Percentiles rank a stretch among this genome's conserved stretches.
Conservation (phyloP, 1,140 invertebrate genomes). For the Drosophila willistoni region DNA sequence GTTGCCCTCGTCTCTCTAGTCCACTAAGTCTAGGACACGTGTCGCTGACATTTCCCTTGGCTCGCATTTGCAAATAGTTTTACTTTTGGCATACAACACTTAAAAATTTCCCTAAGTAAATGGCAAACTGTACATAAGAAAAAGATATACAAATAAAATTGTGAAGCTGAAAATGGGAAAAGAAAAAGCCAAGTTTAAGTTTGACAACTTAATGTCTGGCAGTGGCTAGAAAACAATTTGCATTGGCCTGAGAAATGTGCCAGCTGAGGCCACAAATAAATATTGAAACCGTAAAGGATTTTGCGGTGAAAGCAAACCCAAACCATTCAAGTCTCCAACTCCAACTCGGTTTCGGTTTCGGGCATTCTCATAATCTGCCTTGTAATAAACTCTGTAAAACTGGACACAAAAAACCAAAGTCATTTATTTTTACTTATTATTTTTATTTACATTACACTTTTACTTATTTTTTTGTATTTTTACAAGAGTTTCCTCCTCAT, state of each 20-base stretch:
- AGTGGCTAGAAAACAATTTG: constrained; percentile 64
- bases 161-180: background rate
- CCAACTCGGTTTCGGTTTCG: background rate
- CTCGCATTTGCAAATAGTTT: constrained; percentile 34
- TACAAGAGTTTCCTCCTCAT: constrained; percentile 40
- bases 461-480: background rate
- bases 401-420: constrained; percentile 52
- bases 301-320: constrained; percentile 29
- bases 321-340: background rate
- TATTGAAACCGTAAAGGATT: constrained; percentile 69
- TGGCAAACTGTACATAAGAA: background rate
- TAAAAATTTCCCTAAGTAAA: constrained; percentile 12
- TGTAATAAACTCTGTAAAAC: constrained; percentile 51
- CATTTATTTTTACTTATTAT: constrained; percentile 58
- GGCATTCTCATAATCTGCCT: constrained; percentile 51
- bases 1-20: constrained; percentile 7
- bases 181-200: constrained; percentile 1
- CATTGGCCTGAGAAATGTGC: constrained; percentile 54
- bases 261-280: constrained; percentile 71
- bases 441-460: background rate
- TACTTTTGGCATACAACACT: constrained; percentile 13
- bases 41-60: constrained; percentile 41
- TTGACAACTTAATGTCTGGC: constrained; percentile 9
- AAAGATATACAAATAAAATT: constrained; percentile 1
- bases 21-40: constrained; percentile 28